Conservation (phyloP, 2,888 invertebrate genomes). For the Crossocerus cetratus region DNA sequence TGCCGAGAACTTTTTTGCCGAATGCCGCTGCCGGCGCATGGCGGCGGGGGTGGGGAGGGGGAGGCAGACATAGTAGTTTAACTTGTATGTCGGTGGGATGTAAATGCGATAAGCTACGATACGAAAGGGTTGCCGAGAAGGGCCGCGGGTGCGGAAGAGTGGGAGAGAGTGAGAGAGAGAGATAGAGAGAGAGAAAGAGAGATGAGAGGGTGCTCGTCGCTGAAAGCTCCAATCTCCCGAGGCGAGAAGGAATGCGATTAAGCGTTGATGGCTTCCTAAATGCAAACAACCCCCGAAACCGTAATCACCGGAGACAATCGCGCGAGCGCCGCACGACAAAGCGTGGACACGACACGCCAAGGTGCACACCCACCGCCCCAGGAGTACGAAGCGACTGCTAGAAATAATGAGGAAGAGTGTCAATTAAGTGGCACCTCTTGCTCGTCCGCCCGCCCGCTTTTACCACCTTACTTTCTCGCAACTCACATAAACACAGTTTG, state of each 20-base stretch:
- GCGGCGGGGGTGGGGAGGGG: too few relatives aligned
- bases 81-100: constrained; percentile 31
- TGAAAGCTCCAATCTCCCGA: constrained; percentile 66
- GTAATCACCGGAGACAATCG: constrained; percentile 71
- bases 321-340: constrained; percentile 42
- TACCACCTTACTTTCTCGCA: neutral
- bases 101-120: constrained; percentile 37
- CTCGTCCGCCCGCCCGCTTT: constrained; percentile 4
- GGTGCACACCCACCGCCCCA: too few relatives aligned
- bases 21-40: neutral
- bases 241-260: constrained; percentile 75
- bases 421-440: constrained; percentile 52
- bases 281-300: constrained; percentile 73
- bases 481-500: too few relatives aligned
- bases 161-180: neutral
- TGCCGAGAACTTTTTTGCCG: neutral
- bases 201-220: constrained; percentile 24
- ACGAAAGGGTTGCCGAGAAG: neutral
- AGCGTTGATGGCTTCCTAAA: constrained; percentile 76
- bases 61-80: constrained; percentile 18
- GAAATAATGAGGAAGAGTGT: constrained; percentile 46
- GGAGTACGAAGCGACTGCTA: constrained; percentile 35
- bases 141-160: neutral
- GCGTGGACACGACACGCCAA: constrained; percentile 39
- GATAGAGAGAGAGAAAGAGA: neutral